These are phyloP conservation scores for Sminthurinus aureus DNA, from an alignment of 2,888 invertebrate genomes.

Conservation along the genomic window DNA sequence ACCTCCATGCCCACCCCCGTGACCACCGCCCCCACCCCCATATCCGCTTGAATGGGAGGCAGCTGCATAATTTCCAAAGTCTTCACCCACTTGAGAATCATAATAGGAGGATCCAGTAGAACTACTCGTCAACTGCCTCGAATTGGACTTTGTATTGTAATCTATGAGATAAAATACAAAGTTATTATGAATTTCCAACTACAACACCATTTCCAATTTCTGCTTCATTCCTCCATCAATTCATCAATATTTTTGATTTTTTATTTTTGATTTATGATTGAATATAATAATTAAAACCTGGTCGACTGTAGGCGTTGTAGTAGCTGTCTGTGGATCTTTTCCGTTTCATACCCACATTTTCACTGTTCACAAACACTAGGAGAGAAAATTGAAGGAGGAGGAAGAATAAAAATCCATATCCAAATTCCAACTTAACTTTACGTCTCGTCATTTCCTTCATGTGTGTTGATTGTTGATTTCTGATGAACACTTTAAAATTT, in stretches of 20 bases:
- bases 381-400: too few species aligned
- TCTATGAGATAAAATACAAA: slow-evolving; percentile 9
- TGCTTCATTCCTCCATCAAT: too few species aligned
- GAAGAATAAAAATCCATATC: too few species aligned
- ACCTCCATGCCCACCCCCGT: slow-evolving; percentile 17
- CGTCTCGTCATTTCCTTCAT: too few species aligned
- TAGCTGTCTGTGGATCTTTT: not conserved
- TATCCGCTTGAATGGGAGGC: slow-evolving; percentile 11
- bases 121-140: not conserved
- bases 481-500: too few species aligned
- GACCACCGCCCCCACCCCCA: slow-evolving; percentile 18
- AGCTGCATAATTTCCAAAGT: slow-evolving; percentile 34
- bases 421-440: too few species aligned
- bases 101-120: slow-evolving; percentile 3
- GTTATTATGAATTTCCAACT: not conserved
- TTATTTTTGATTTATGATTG: too few species aligned
- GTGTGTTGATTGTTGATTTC: too few species aligned
- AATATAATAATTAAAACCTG: slow-evolving; percentile 27
- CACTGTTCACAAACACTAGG: too few species aligned
- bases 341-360: too few species aligned
- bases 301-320: slow-evolving; percentile 21
- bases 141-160: slow-evolving; percentile 27
- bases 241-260: too few species aligned
- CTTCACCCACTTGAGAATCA: slow-evolving; percentile 2
- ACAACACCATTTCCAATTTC: too few species aligned